Conservation (phyloP, 2,797 vertebrate genomes). For the Nyctibius grandis region DNA sequence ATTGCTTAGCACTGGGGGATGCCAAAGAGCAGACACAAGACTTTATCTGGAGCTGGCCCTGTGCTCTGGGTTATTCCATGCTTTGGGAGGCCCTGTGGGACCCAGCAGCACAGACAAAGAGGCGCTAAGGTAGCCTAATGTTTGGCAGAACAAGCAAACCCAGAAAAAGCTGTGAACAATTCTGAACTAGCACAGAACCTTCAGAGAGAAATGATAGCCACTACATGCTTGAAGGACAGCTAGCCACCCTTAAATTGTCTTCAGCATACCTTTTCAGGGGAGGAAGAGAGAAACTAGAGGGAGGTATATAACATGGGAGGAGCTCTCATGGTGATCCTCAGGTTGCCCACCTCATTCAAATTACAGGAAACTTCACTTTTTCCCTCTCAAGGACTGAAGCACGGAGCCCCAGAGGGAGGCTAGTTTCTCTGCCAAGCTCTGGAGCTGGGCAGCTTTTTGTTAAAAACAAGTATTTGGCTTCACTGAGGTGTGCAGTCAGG, state of each 20-base stretch:
- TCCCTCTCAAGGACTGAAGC: neutral
- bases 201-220: neutral
- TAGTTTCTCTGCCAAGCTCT: no score
- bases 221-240: neutral
- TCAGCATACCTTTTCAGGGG: neutral
- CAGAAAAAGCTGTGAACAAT: neutral
- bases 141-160: neutral
- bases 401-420: no score
- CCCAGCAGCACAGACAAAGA: neutral
- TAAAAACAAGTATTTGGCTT: neutral
- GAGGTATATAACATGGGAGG: neutral
- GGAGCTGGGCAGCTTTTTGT: neutral
- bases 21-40: neutral
- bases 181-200: neutral
- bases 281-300: neutral
- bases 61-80: neutral
- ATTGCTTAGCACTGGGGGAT: neutral
- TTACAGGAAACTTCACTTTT: neutral
- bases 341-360: neutral
- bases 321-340: neutral
- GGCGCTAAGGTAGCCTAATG: neutral
- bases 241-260: neutral
- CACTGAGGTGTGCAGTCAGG: neutral
- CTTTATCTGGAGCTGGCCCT: neutral
- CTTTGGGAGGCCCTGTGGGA: neutral